Evolutionary conservation across 2,113 vertebrate genomes (phyloP), one percentile per base, ranked within the genome.

Genomic region (Anoura caudifer): DNA sequence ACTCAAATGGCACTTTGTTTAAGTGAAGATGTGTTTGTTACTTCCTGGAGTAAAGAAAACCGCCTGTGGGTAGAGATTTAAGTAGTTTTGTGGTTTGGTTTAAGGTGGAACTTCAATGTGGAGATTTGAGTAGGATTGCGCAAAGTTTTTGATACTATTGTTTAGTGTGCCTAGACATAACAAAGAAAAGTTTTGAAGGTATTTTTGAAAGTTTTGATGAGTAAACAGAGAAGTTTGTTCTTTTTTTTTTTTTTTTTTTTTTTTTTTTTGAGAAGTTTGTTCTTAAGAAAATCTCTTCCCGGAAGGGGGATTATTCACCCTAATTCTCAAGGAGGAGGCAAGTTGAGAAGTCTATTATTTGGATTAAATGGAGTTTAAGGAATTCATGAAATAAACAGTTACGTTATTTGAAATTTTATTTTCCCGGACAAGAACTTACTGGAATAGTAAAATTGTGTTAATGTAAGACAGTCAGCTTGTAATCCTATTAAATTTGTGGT

Each of bases 351-450:
- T 56, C 10, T 59, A 14, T 84, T 80, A 16, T 90, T 92, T 70
- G 33, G 11, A 52, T 91, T 93, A 94, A 90, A 31, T 86, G 12
- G 19, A 7, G 69, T 83, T 89, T 80, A 75, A 80, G n/a, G 45
- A 72, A 10, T 87, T 94, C 38, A 12, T 50, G 69, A 96, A 93
- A 26, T 11, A 70, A 88, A 75, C 20, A 56, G 16, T 77, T 75
- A 80, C 7, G 3, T 88, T 95, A 92, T 81, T 77, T 73, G 45
- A 80, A 96, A 76, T 28, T 87, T 81, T 85, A 47, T 82, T 90
- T 97, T 96, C 59, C 43, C 76, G 11, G 7, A 24, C n/a, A 95
- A 65, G 80, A 95, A 65, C 93, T 91, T 87, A 84, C 24, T 90
- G 70, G 15, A 94, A 87, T 79, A 70, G 28, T 90, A 73, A 95